Conservation (phyloP, 2,113 vertebrate species). For the Hippocampus guttulatus region DNA sequence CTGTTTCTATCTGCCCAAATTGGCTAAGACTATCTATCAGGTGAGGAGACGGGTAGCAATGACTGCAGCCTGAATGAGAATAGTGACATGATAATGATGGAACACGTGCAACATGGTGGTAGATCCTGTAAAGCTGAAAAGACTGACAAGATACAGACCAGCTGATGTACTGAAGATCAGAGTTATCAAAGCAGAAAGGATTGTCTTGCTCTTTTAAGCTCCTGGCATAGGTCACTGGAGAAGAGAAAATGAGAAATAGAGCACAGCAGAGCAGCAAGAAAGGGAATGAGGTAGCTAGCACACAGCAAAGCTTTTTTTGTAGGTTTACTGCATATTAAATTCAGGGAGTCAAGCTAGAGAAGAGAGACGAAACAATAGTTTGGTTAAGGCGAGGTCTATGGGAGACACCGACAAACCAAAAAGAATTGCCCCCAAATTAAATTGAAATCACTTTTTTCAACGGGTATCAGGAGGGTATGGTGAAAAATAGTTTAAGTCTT, state of each 20-base stretch:
- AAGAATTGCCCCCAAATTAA: no score
- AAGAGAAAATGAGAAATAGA: constrained; percentile 33
- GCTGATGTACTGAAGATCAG: constrained; percentile 51
- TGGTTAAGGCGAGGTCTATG: constrained; percentile 1
- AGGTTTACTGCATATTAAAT: constrained; percentile 21
- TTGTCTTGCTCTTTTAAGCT: constrained; percentile 35
- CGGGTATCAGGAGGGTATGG: no score
- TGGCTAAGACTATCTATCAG: constrained; percentile 25
- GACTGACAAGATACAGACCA: constrained; percentile 56
- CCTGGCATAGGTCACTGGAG: constrained; percentile 39
- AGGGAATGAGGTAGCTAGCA: constrained; percentile 26
- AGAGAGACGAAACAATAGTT: constrained; percentile 12
- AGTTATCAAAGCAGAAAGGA: constrained; percentile 56
- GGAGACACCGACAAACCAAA: background rate
- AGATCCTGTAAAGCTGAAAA: constrained; percentile 2
- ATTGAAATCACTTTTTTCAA: no score
- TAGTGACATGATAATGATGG: background rate
- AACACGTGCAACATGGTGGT: background rate
- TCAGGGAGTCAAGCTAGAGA: constrained; percentile 14
- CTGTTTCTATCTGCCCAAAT: constrained; percentile 10
- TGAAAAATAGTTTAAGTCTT: no score
- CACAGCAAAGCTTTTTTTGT: constrained; percentile 9
- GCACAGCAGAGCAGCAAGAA: constrained; percentile 40
- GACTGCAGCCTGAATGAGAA: background rate
- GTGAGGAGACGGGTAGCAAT: constrained; percentile 1